Base-by-base conservation (phyloP, 2,888 invertebrate genomes). In the Macropis europaea region DNA sequence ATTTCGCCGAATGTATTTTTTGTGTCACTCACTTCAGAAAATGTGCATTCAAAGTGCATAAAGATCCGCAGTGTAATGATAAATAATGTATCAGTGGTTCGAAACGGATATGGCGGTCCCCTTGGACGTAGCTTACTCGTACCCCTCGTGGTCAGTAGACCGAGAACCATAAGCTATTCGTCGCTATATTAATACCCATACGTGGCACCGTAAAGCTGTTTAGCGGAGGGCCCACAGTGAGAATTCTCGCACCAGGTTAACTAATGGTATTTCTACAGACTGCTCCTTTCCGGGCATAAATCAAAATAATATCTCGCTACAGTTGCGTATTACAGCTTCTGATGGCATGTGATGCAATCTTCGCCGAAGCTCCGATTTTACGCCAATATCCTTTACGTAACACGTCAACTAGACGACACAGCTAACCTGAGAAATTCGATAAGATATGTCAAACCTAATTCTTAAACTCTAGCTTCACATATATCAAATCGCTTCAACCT, bases 211-310 rank as follows among this genome's bases (percentile, higher is more conserved):
- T 80, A 77, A 81, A 84, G 79, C 79, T 73, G 82, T 84, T 82
- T 81, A 79, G 67, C 76, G 43, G 62, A 48, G 56, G 73, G 71
- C 74, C 75, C 77, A 67, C 73, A 82, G 84, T 88, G 87, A 86
- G 88, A 88, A 88, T 82, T 86, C 70, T 82, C 73, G 74, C 85
- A 86, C 84, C 69, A 64, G 77, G 77, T 73, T 83, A 45, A 68
- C 67, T 76, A 78, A 78, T 78, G 73, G 45, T 42, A 66, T 64
- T 48, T 47, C 56, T 36, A 52, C 62, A 42, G 57, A 50, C 70
- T 68, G 53, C 17, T 45, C 59, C 36, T 56, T 71, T 36, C 22
- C 19, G 42, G 47, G 76, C 73, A 87, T 87, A 84, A 84, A 86
- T 87, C 86, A 87, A 84, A 83, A 83, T 84, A 83, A 84, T 82